A percentile compares a stretch with the other conserved stretches of the same genome.
These are phyloP conservation scores for Ligdia adustata DNA, from an alignment of 2,888 invertebrate genomes.

Conservation along the genomic window DNA sequence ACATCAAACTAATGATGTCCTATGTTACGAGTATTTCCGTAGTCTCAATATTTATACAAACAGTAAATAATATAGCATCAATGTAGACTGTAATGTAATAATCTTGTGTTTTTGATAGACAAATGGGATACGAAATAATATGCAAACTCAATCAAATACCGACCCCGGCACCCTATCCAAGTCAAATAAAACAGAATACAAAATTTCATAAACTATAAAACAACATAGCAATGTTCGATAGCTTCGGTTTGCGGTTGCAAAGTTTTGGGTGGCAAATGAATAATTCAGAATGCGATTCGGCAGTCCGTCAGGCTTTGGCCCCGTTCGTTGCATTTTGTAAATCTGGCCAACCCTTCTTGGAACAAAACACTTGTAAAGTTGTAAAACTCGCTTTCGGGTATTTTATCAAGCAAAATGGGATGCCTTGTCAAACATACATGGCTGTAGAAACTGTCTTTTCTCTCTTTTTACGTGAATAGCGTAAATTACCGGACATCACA, in stretches of 20 bases:
- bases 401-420: slow-evolving; percentile 14
- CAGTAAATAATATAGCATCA: too few species aligned
- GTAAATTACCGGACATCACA: too few species aligned
- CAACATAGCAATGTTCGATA: slow-evolving; percentile 74
- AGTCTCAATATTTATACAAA: too few species aligned
- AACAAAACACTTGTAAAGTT: slow-evolving; percentile 24
- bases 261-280: slow-evolving; percentile 75
- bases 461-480: too few species aligned
- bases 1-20: background rate
- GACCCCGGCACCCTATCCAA: slow-evolving; percentile 42
- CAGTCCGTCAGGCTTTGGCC: slow-evolving; percentile 72
- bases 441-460: too few species aligned
- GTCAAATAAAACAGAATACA: slow-evolving; percentile 46
- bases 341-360: slow-evolving; percentile 48
- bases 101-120: background rate
- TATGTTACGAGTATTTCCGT: too few species aligned
- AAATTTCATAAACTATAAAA: slow-evolving; percentile 72
- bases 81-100: too few species aligned
- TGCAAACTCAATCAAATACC: slow-evolving; percentile 14
- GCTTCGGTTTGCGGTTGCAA: slow-evolving; percentile 54
- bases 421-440: slow-evolving; percentile 9
- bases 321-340: slow-evolving; percentile 72
- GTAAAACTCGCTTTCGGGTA: slow-evolving; percentile 16
- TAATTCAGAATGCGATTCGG: slow-evolving; percentile 78
- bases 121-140: slow-evolving; percentile 2